These are phyloP conservation scores for Dendrolimus kikuchii DNA, from an alignment of 1,140 invertebrate genomes.

Conservation along the genomic window DNA sequence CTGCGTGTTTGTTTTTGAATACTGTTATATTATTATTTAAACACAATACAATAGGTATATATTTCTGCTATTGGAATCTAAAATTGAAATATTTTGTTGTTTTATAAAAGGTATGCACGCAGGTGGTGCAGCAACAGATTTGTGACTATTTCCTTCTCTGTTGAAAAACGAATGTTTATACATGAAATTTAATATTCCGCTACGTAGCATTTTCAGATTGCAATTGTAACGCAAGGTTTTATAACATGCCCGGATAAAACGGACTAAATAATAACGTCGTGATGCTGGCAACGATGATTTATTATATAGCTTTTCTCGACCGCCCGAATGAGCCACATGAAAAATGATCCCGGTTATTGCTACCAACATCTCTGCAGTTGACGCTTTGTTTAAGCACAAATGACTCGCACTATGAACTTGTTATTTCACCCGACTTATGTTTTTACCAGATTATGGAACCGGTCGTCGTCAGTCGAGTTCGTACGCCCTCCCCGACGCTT, in stretches of 20 bases:
- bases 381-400: constrained; percentile 71
- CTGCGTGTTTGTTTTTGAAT: too few species aligned
- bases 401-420: constrained; percentile 63
- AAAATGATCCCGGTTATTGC: constrained; percentile 70
- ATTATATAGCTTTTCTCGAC: constrained; percentile 68
- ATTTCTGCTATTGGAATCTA: too few species aligned
- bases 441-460: constrained; percentile 41
- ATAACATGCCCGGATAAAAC: constrained; percentile 54
- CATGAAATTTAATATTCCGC: too few species aligned
- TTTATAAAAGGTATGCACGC: too few species aligned
- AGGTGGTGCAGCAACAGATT: too few species aligned
- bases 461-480: constrained; percentile 2
- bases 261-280: constrained; percentile 66
- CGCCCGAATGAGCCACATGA: constrained; percentile 67
- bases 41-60: too few species aligned
- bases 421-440: constrained; percentile 54
- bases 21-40: too few species aligned
- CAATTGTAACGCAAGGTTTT: constrained; percentile 21
- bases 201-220: not conserved
- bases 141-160: too few species aligned
- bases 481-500: not conserved
- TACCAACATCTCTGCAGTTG: constrained; percentile 62
- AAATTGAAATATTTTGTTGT: too few species aligned
- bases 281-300: constrained; percentile 69
- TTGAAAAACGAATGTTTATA: too few species aligned